Base-by-base conservation (phyloP, 2,888 invertebrate genomes). In the Protophormia terraenovae region DNA sequence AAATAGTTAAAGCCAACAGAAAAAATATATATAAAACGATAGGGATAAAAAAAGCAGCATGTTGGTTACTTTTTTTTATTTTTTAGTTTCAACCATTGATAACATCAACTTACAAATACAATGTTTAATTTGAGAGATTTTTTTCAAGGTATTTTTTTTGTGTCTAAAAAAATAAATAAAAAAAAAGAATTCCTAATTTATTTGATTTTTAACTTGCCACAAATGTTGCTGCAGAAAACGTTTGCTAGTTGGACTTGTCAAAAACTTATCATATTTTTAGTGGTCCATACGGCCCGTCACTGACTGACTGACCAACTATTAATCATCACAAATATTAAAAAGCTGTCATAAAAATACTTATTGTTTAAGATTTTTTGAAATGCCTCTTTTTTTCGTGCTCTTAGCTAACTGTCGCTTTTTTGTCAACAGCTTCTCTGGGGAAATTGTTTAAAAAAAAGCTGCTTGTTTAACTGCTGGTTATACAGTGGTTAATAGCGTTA, bases 1-100 rank as follows among this genome's bases (percentile, higher is more conserved):
- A 85, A 85, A 82, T 85, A 85, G 85, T 85, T 82, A 84, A 73
- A 22, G 47, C 35, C n/a, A n/a, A n/a, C n/a, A n/a, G n/a, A 47
- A 60, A 29, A 62, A 27, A 1, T 3, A 47, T 14, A 32, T 7
- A 58, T 67, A 78, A 72, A 32, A 66, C 66, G 71, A 81, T 77
- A 64, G 71, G 66, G 50, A 80, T 80, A 79, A 76, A 80, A n/a
- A 62, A 64, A 77, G 62, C 71, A 69, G 77, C 84, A 81, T 85
- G 77, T 77, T 69, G 55, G n/a, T 58, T 66, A 50, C 16, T 45
- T 47, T 58, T 71, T 24, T 29, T 67, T 29, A 1, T 55, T 53
- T 19, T 35, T 45, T 55, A 3, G 10, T 22, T 62, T 60, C 22
- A 69, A 67, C 78, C 78, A 71, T 79, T 85, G 85, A 85, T 85